Conservation (phyloP, 2,113 vertebrate species). For the Gopherus evgoodei region DNA sequence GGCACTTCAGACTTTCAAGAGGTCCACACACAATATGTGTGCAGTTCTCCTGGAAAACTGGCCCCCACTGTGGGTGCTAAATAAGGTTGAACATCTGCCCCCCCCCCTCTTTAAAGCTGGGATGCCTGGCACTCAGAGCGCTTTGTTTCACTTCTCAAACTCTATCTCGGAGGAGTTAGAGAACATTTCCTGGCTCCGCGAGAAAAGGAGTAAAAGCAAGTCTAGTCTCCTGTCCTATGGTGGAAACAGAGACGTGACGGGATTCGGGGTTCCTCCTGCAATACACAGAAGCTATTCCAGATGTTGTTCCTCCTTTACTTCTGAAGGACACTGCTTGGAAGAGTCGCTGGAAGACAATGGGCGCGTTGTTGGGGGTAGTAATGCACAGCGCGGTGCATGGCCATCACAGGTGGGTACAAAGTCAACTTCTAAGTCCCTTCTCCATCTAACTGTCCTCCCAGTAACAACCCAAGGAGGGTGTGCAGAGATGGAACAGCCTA, state of each 20-base stretch:
- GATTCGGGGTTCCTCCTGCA: background rate
- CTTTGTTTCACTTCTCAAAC: background rate
- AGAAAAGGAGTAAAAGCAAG: background rate
- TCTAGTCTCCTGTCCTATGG: no score
- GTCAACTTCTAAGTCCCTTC: background rate
- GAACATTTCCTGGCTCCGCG: no score
- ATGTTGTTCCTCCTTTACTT: slow-evolving; percentile 39
- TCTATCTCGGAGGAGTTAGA: background rate
- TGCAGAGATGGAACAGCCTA: fast-evolving
- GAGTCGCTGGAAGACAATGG: slow-evolving; percentile 47
- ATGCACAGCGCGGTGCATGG: slow-evolving; percentile 83
- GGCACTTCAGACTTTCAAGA: background rate
- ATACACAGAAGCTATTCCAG: background rate
- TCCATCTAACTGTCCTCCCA: background rate
- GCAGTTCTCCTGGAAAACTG: background rate
- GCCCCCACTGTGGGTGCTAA: background rate
- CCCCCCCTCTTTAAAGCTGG: no score
- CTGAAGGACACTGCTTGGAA: slow-evolving; percentile 80
- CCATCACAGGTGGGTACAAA: slow-evolving; percentile 87
- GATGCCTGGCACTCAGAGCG: background rate
- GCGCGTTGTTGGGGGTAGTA: slow-evolving; percentile 88
- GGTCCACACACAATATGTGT: background rate
- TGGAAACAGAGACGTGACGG: background rate
- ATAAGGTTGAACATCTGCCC: background rate
- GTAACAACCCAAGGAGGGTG: background rate